Base-by-base conservation (phyloP, 2,888 invertebrate species). In the Calameuta idolon region DNA sequence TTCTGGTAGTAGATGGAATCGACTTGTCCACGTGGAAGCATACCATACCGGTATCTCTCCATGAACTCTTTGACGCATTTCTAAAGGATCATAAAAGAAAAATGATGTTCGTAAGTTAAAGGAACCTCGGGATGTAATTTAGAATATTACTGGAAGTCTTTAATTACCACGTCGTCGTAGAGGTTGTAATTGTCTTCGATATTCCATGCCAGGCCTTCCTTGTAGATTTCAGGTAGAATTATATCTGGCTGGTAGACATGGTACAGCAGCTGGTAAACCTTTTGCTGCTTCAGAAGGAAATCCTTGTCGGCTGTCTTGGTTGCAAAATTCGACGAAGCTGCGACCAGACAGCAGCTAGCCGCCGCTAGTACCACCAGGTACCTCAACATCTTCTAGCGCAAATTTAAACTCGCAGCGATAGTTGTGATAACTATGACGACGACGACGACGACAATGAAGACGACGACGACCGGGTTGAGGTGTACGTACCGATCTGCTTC, bases 21-120 rank as follows among this genome's bases (percentile, higher is more conserved):
- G 75, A 93, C 88, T 71, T 92, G 90, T 73, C 92, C 91, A 79
- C 92, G 93, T 0, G 93, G 92, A 75, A 94, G 81, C 83, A 93
- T 92, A 69, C 93, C 93, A 79, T 91, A 87, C 71, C 90, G 84
- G 82, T 88, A 87, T 0, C 88, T 79, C 12, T 88, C 83, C 37
- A 91, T 80, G 81, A 92, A 92, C 34, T 91, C 86, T 73, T 89
- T 87, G 3, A 90, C 91, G 4, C 86, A 90, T n/a, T 86, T 83
- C 87, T 91, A 83, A 76, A 82, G 82, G 55, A 55, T 55, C 55
- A 23, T 23, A 55, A 55, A 23, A 55, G 55, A 55, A 9, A 55
- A 55, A 9, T 1, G 55, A 55, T 23, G 23, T 55, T 55, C 9
- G 9, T 23, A 5, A 23, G 55, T 23, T 15, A 55, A 23, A 55